Evolutionary conservation across 1,140 invertebrate genomes (phyloP).

Genomic region (Microplitis demolitor): DNA sequence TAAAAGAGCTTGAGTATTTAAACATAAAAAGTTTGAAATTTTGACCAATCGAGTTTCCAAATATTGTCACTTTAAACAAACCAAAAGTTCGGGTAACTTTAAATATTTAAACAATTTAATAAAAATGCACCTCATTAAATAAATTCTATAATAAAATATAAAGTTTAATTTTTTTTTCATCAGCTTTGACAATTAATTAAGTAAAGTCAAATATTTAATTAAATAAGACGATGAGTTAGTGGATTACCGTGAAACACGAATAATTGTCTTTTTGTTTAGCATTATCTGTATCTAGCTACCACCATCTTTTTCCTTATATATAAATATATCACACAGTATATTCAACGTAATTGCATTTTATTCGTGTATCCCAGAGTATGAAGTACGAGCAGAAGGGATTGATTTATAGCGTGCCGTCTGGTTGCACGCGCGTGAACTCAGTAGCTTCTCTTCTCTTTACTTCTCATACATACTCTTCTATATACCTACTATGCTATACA

Average conservation of each 20-base stretch:
- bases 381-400: conserved; percentile 30
- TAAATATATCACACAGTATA: conserved; percentile 8
- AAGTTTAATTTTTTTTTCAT: background rate
- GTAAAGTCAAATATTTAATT: too few relatives aligned
- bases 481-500: background rate
- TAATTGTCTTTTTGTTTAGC: background rate
- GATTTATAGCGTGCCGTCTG: conserved; percentile 33
- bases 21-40: background rate
- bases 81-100: too few relatives aligned
- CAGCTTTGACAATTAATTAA: too few relatives aligned
- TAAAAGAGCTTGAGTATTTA: background rate
- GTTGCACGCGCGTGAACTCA: conserved; percentile 23
- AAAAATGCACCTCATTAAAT: background rate
- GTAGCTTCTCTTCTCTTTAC: background rate
- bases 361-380: conserved; percentile 27
- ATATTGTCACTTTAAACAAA: too few relatives aligned
- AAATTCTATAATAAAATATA: background rate
- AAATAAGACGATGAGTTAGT: background rate
- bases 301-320: background rate
- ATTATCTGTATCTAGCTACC: background rate
- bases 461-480: background rate
- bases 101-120: background rate
- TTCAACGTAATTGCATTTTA: conserved; percentile 34
- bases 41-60: background rate
- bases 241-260: background rate